These are phyloP conservation scores for Oplegnathus fasciatus DNA, from an alignment of 2,113 vertebrate genomes.

Conservation along the genomic window DNA sequence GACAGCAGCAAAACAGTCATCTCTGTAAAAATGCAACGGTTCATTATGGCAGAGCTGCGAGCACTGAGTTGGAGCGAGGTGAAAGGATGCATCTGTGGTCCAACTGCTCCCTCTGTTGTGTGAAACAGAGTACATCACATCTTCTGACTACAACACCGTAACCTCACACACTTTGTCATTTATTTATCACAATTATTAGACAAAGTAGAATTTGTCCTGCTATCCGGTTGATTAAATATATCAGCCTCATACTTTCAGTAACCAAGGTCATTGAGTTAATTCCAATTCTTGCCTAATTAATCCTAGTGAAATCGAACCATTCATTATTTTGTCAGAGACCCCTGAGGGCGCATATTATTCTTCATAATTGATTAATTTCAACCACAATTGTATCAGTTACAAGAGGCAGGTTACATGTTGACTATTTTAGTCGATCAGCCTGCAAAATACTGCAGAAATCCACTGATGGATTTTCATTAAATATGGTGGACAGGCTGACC, in stretches of 20 bases:
- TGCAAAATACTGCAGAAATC: background rate
- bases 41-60: background rate
- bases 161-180: background rate
- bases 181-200: background rate
- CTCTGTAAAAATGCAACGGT: background rate
- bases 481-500: background rate
- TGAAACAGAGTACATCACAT: background rate
- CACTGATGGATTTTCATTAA: background rate
- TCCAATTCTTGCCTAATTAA: background rate
- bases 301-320: background rate
- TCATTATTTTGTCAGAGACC: background rate
- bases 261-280: background rate
- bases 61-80: background rate
- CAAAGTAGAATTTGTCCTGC: background rate
- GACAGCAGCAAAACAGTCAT: background rate
- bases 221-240: background rate
- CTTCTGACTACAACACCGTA: background rate
- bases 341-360: background rate
- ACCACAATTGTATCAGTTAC: background rate
- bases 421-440: background rate
- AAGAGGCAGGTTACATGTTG: background rate
- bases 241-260: background rate
- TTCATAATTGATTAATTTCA: background rate
- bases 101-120: conserved; percentile 36
- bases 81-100: conserved; percentile 8